These are phyloP conservation scores for Gymnarchus niloticus DNA, from an alignment of 2,113 vertebrate genomes.

Conservation along the genomic window DNA sequence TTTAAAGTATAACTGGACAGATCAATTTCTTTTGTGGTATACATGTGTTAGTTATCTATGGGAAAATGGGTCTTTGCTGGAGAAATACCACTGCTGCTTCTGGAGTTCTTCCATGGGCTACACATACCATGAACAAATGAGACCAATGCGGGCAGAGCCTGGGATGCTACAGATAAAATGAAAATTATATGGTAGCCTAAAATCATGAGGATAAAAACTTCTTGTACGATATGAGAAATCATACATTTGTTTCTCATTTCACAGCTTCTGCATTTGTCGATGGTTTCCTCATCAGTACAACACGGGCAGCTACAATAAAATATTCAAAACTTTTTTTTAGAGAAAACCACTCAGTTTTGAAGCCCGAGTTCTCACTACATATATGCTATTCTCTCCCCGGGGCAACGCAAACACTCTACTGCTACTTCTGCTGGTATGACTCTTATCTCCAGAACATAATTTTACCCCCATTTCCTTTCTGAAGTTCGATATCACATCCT, in stretches of 20 bases:
- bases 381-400: neutral
- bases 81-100: neutral
- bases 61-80: too few species aligned
- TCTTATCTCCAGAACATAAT: constrained; percentile 53
- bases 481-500: constrained; percentile 47
- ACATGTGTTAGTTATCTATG: neutral
- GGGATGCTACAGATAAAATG: neutral
- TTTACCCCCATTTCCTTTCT: constrained; percentile 45
- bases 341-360: neutral
- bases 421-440: constrained; percentile 39
- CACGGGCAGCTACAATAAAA: neutral
- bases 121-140: neutral
- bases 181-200: neutral
- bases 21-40: neutral
- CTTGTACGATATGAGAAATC: neutral
- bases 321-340: neutral
- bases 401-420: neutral
- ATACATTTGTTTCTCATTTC: neutral
- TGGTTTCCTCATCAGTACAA: neutral
- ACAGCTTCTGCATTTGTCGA: neutral
- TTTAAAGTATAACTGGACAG: neutral
- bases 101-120: neutral
- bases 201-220: neutral
- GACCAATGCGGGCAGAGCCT: neutral
- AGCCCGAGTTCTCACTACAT: neutral